These are phyloP conservation scores for Apamea sordens DNA, from an alignment of 2,888 invertebrate genomes.

Conservation along the genomic window DNA sequence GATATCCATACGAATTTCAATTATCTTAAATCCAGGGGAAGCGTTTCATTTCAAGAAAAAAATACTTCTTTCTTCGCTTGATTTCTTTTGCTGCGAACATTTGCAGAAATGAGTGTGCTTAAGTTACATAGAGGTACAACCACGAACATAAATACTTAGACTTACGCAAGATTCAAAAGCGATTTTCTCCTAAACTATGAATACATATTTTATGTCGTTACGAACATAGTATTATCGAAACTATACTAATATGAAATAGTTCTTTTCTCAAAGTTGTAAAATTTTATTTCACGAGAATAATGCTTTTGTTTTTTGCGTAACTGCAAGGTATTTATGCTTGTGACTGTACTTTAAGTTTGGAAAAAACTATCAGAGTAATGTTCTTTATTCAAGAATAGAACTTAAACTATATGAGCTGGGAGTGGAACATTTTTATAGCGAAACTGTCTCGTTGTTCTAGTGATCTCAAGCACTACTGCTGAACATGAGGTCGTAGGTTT, in stretches of 20 bases:
- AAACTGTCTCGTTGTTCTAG: not conserved
- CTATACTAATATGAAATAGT: too few relatives aligned
- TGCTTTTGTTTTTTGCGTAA: too few relatives aligned
- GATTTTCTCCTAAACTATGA: too few relatives aligned
- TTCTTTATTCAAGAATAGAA: conserved; percentile 14
- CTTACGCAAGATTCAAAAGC: not conserved
- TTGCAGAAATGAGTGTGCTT: conserved; percentile 31
- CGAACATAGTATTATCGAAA: too few relatives aligned
- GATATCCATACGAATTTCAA: conserved; percentile 73
- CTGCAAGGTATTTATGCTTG: too few relatives aligned
- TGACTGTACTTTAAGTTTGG: conserved; percentile 15
- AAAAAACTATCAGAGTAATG: conserved; percentile 33
- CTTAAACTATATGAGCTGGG: conserved; percentile 23
- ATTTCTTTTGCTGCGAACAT: conserved; percentile 29
- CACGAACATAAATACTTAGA: not conserved
- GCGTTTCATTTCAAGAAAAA: conserved; percentile 59
- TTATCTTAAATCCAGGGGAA: conserved; percentile 66
- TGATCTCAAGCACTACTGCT: too few relatives aligned
- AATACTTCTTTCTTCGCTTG: conserved; percentile 21
- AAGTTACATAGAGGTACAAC: conserved; percentile 8
- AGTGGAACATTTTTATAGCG: conserved; percentile 18
- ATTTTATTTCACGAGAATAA: too few relatives aligned
- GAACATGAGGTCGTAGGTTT: too few relatives aligned
- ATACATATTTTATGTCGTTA: too few relatives aligned
- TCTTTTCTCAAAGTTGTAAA: too few relatives aligned